Percentiles rank a stretch among this genome's conserved stretches.
These are phyloP conservation scores for Andrena bucephala DNA, from an alignment of 2,888 invertebrate species.

Conservation along the genomic window DNA sequence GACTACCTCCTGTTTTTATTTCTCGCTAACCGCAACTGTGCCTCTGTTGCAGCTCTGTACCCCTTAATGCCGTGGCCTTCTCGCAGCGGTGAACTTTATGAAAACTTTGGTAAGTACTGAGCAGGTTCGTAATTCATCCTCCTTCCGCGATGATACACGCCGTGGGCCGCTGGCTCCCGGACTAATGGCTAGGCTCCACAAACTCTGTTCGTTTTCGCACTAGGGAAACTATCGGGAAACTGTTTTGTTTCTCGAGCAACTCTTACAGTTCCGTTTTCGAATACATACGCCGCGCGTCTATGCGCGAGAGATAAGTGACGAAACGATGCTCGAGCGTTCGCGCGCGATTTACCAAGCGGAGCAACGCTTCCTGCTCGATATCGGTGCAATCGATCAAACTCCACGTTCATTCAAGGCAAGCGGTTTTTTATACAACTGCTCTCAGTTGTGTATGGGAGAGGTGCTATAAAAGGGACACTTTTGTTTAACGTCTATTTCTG, in stretches of 20 bases:
- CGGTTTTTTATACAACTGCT: not conserved
- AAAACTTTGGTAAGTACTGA: slow-evolving; percentile 69
- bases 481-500: too few species aligned
- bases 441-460: too few species aligned
- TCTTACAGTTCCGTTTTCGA: slow-evolving; percentile 49
- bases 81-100: slow-evolving; percentile 64
- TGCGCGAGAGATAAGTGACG: slow-evolving; percentile 51
- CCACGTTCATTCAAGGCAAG: not conserved
- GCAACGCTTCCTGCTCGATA: slow-evolving; percentile 14
- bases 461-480: too few species aligned
- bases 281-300: slow-evolving; percentile 38
- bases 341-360: slow-evolving; percentile 6
- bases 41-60: slow-evolving; percentile 63
- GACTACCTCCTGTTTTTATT: not conserved
- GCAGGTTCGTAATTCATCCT: slow-evolving; percentile 64
- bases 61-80: slow-evolving; percentile 64
- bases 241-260: slow-evolving; percentile 66
- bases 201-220: slow-evolving; percentile 65
- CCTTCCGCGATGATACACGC: slow-evolving; percentile 60
- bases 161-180: slow-evolving; percentile 27
- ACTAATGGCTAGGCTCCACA: slow-evolving; percentile 53
- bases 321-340: slow-evolving; percentile 40
- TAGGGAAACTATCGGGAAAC: slow-evolving; percentile 68
- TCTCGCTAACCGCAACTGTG: not conserved
- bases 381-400: not conserved